Evolutionary conservation across 2,113 vertebrate species (phyloP).

Genomic region (Corythoichthys haematopterus): DNA sequence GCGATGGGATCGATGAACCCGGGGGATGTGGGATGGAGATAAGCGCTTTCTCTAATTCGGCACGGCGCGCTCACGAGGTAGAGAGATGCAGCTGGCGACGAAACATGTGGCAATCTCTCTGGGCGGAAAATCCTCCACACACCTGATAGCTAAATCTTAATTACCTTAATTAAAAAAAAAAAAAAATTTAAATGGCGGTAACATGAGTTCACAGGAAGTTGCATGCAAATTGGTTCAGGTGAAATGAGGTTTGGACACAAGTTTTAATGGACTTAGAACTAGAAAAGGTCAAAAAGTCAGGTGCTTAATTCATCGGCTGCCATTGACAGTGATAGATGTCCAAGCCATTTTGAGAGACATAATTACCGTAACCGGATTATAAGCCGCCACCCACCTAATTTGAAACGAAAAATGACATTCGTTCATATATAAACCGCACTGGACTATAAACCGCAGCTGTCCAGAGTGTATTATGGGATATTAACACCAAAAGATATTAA

Average conservation of each 20-base stretch:
- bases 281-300: too few species aligned
- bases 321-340: too few species aligned
- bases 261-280: background rate
- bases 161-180: conserved; percentile 56
- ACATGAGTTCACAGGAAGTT: conserved; percentile 22
- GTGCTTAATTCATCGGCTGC: background rate
- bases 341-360: too few species aligned
- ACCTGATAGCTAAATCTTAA: conserved; percentile 46
- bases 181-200: conserved; percentile 26
- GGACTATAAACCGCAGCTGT: too few species aligned
- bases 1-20: conserved; percentile 7
- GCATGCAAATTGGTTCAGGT: conserved; percentile 21
- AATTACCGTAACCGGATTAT: too few species aligned
- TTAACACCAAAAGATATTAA: too few species aligned
- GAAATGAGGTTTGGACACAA: conserved; percentile 37
- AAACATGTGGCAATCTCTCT: conserved; percentile 21
- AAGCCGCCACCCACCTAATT: too few species aligned
- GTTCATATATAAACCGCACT: too few species aligned
- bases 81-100: conserved; percentile 4
- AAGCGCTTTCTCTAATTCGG: conserved; percentile 6
- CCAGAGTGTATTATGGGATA: too few species aligned
- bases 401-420: too few species aligned
- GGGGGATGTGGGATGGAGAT: conserved; percentile 15
- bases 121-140: conserved; percentile 54
- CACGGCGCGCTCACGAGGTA: background rate